phyloP scores from a whole-genome alignment of 1,140 invertebrate genomes.

The Drosophila chauvacae region DNA sequence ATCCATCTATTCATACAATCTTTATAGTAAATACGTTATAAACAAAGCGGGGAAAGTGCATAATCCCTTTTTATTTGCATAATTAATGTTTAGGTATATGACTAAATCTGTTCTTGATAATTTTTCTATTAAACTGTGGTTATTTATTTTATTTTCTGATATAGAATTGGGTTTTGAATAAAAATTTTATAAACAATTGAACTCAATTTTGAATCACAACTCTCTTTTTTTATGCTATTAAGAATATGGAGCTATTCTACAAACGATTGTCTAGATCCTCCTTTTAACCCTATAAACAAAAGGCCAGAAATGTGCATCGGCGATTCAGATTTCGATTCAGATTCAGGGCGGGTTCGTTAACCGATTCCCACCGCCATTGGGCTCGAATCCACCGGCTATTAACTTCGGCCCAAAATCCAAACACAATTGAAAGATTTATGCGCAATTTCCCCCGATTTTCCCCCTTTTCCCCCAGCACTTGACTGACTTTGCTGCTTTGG shows the following conservation, averaged over 20 bases:
- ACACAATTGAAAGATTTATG: slow-evolving; percentile 82
- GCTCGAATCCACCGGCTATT: slow-evolving; percentile 61
- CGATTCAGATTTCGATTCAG: slow-evolving; percentile 1
- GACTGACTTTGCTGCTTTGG: slow-evolving; percentile 66
- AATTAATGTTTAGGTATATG: not conserved
- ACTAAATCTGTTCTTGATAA: not conserved
- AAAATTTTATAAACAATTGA: not conserved
- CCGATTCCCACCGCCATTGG: slow-evolving; percentile 43
- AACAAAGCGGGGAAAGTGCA: not conserved
- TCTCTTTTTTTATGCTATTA: not conserved
- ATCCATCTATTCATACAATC: slow-evolving; percentile 36
- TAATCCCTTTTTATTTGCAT: not conserved
- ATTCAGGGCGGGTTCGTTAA: slow-evolving; percentile 68
- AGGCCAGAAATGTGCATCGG: not conserved
- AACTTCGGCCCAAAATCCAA: slow-evolving; percentile 72
- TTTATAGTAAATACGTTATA: not conserved
- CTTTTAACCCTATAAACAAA: slow-evolving; percentile 1
- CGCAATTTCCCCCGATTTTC: slow-evolving; percentile 51
- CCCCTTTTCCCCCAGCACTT: slow-evolving; percentile 47
- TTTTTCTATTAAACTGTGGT: not conserved
- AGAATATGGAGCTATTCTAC: not conserved
- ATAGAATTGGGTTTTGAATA: not conserved
- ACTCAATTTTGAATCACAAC: not conserved
- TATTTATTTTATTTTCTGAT: not conserved
- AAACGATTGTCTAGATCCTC: not conserved